Evolutionary conservation across 1,140 invertebrate species (phyloP).

Genomic region (Drosophila serrata): DNA sequence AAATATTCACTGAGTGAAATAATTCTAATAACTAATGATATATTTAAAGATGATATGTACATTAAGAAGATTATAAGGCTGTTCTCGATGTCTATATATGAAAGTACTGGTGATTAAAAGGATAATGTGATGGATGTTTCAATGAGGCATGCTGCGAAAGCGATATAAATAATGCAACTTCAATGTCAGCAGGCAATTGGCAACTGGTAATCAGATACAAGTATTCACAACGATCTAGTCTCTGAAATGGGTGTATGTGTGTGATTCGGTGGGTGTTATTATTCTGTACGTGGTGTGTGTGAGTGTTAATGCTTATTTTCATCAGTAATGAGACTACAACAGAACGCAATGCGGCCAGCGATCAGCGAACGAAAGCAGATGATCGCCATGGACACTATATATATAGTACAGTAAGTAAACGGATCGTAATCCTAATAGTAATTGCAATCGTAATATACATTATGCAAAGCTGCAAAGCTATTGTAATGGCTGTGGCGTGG

Average conservation of each 20-base stretch:
- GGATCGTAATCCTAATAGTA: slow-evolving; percentile 12
- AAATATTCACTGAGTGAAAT: background rate
- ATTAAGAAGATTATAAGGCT: background rate
- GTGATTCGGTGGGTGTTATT: slow-evolving; percentile 18
- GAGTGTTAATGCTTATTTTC: slow-evolving; percentile 52
- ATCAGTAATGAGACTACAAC: slow-evolving; percentile 82
- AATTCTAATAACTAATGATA: background rate
- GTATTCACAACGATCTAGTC: slow-evolving; percentile 17
- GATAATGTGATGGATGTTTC: background rate
- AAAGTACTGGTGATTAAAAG: background rate
- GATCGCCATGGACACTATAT: slow-evolving; percentile 44
- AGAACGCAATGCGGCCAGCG: slow-evolving; percentile 64
- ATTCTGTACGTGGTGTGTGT: slow-evolving; percentile 9
- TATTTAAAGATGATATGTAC: background rate
- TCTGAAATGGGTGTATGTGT: slow-evolving; percentile 31
- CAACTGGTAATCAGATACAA: background rate
- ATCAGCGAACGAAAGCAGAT: slow-evolving; percentile 58
- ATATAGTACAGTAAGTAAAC: slow-evolving; percentile 12
- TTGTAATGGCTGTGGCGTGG: slow-evolving; percentile 21
- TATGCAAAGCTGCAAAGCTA: slow-evolving; percentile 45
- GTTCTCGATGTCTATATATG: background rate
- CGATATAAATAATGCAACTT: slow-evolving; percentile 1
- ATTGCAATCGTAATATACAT: slow-evolving; percentile 29
- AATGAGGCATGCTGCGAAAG: slow-evolving; percentile 35
- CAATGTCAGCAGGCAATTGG: slow-evolving; percentile 20